These are phyloP conservation scores for Bombyx huttoni DNA, from an alignment of 2,888 invertebrate species.

Conservation along the genomic window DNA sequence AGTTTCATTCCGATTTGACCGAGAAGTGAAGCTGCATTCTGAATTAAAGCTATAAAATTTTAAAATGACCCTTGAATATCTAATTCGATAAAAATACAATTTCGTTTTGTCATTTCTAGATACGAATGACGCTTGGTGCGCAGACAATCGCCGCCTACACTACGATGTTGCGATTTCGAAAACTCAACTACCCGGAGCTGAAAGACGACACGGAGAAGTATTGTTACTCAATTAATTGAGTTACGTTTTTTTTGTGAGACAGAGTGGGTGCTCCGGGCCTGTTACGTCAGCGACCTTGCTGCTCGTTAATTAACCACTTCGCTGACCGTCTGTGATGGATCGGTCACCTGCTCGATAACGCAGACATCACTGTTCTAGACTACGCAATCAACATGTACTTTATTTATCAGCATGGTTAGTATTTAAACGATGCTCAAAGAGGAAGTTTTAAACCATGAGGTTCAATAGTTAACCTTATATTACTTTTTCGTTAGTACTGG, in stretches of 20 bases:
- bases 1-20: no score
- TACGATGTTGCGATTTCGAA: background rate
- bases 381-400: no score
- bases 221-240: constrained; percentile 27
- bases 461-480: no score
- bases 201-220: background rate
- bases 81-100: no score
- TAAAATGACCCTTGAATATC: no score
- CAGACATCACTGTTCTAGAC: no score
- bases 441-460: no score
- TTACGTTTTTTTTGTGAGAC: constrained; percentile 22
- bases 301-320: constrained; percentile 62
- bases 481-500: no score
- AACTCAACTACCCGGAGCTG: background rate
- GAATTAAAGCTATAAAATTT: no score
- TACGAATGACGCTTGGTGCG: background rate
- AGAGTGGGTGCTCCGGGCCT: constrained; percentile 45
- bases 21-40: no score
- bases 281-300: constrained; percentile 65
- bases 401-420: no score
- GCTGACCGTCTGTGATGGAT: constrained; percentile 58
- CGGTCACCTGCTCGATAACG: constrained; percentile 45
- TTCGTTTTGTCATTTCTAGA: background rate
- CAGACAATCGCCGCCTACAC: background rate
- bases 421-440: no score